These are phyloP conservation scores for Latrodectus hesperus DNA, from an alignment of 2,888 invertebrate species.

Conservation along the genomic window DNA sequence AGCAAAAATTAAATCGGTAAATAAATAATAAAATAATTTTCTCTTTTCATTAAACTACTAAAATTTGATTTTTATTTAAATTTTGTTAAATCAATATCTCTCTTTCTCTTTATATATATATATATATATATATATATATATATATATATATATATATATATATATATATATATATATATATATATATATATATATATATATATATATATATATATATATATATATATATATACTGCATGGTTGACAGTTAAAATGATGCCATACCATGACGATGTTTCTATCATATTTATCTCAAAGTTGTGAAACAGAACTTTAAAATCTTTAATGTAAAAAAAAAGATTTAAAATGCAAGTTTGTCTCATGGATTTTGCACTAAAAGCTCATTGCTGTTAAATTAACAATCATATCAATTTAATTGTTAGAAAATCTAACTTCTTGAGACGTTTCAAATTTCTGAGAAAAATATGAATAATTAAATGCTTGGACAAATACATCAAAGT, in stretches of 20 bases:
- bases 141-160: conserved; percentile 1
- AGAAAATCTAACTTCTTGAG: too few relatives aligned
- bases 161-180: conserved; percentile 1
- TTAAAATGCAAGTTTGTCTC: too few relatives aligned
- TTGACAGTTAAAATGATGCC: background rate
- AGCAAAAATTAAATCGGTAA: background rate
- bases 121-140: background rate
- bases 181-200: background rate
- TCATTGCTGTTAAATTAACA: too few relatives aligned
- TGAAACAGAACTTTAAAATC: too few relatives aligned
- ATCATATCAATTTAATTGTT: too few relatives aligned
- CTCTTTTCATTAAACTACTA: background rate
- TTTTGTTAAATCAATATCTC: background rate
- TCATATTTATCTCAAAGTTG: too few relatives aligned
- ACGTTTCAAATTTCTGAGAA: too few relatives aligned
- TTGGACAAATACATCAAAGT: too few relatives aligned
- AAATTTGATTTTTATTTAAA: background rate
- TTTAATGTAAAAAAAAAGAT: too few relatives aligned
- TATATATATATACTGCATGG: background rate
- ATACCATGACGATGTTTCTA: too few relatives aligned
- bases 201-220: background rate
- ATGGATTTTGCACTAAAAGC: too few relatives aligned
- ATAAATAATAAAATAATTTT: background rate
- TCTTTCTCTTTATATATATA: background rate
- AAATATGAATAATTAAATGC: too few relatives aligned